Evolutionary conservation across 1,140 invertebrate genomes (phyloP).

Genomic region (Ceratina japonica): DNA sequence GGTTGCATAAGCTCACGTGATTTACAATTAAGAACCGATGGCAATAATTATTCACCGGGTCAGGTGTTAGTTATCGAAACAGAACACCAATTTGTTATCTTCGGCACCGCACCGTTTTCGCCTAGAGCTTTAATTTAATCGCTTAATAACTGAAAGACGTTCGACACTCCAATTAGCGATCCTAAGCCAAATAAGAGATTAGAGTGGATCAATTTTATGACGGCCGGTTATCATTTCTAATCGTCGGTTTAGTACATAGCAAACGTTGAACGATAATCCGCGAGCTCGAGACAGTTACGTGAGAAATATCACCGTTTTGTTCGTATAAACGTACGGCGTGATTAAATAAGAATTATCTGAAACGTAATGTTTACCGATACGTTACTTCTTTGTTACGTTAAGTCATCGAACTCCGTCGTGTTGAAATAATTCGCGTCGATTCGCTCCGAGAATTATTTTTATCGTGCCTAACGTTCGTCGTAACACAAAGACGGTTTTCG

Average conservation of each 20-base stretch:
- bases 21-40: conserved; percentile 9
- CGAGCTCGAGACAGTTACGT: neutral
- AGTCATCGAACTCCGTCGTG: too few species aligned
- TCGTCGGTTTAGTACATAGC: neutral
- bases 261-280: neutral
- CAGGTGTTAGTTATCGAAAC: too few species aligned
- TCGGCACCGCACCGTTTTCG: neutral
- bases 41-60: neutral
- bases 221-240: neutral
- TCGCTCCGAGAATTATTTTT: too few species aligned
- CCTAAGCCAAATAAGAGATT: neutral
- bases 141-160: neutral
- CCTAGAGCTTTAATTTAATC: neutral
- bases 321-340: too few species aligned
- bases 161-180: neutral
- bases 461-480: too few species aligned
- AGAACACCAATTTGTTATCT: neutral
- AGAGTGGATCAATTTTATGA: neutral
- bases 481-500: too few species aligned
- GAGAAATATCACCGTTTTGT: neutral
- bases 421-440: too few species aligned
- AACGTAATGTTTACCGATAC: too few species aligned
- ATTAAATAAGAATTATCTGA: too few species aligned
- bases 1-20: conserved; percentile 17
- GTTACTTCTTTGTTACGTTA: too few species aligned